Base-by-base conservation (phyloP, 1,140 invertebrate species). In the Caenorhabditis latens region DNA sequence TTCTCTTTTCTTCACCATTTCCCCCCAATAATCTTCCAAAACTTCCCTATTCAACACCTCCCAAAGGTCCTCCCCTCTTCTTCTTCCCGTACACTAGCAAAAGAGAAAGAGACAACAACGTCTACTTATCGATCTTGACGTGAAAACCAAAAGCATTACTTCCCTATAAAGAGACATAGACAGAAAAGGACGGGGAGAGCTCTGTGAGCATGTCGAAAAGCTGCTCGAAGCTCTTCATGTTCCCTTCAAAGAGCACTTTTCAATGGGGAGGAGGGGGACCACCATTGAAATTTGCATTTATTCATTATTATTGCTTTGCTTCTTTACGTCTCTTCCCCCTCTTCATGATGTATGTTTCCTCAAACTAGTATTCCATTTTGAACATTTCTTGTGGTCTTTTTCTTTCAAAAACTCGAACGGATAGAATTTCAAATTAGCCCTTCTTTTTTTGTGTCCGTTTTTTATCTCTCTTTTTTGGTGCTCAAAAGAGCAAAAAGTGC, bases 401-500 rank as follows among this genome's bases (percentile, higher is more conserved):
- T 21, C n/a, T 58, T 7, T 58, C 14, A 53, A 53, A 6, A 53
- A 53, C 13, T 19, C 14, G 71, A 79, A 79, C 71, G 21, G 71
- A 79, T 79, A 79, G 71, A 79, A 79, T 79, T 79, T 79, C n/a
- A 79, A 79, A 79, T 79, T 50, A 79, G 46, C 65, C 42, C 11
- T 32, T 71, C 43, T 65, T 40, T 42, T 65, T 32, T 65, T 21
- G 14, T 6, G 43, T 46, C 24, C 32, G 24, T 32, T 58, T 58
- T 58, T 58, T 58, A 19, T 63, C 21, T 13, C 11, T 19, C 24
- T 32, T 24, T 63, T 32, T 24, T 71, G 16, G 40, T 32, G 21
- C 65, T 46, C 65, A 43, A 8, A 71, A 71, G 46, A 19, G 46
- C 71, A 79, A 43, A 8, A 71, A 71, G 46, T 7, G 46, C 71